A percentile compares a stretch with the other conserved stretches of the same genome.
Evolutionary conservation across 2,113 vertebrate genomes (phyloP).

Genomic region (Elgaria multicarinata): DNA sequence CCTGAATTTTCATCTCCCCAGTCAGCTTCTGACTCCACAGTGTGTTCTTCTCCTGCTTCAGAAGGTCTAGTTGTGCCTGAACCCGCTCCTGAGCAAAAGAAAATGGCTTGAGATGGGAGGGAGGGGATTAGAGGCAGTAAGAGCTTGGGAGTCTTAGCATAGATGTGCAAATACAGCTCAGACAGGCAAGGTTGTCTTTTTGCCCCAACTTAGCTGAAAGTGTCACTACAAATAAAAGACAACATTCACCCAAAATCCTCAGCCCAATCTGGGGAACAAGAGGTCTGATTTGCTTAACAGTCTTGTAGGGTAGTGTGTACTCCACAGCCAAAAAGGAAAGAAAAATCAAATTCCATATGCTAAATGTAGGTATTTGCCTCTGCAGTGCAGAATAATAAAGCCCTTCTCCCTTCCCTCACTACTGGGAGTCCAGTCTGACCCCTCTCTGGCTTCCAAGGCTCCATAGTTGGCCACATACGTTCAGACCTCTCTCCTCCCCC

Average conservation of each 20-base stretch:
- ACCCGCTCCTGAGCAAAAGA: conserved; percentile 36
- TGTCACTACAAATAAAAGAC: not conserved
- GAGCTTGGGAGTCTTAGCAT: not conserved
- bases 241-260: not conserved
- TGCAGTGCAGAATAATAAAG: not conserved
- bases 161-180: not conserved
- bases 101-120: conserved; percentile 13
- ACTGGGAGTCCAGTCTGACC: no score
- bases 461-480: not conserved
- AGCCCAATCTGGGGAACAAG: not conserved
- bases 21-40: conserved; percentile 32
- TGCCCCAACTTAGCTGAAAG: not conserved
- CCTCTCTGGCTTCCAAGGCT: not conserved
- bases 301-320: not conserved
- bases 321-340: not conserved
- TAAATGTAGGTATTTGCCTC: not conserved
- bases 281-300: not conserved
- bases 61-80: conserved; percentile 23
- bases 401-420: not conserved
- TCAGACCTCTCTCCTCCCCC: not conserved
- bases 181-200: not conserved
- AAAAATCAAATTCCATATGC: not conserved
- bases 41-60: conserved; percentile 35
- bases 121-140: not conserved
- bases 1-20: conserved; percentile 32